These are phyloP conservation scores for Listronotus bonariensis DNA, from an alignment of 1,140 invertebrate species.

Conservation along the genomic window DNA sequence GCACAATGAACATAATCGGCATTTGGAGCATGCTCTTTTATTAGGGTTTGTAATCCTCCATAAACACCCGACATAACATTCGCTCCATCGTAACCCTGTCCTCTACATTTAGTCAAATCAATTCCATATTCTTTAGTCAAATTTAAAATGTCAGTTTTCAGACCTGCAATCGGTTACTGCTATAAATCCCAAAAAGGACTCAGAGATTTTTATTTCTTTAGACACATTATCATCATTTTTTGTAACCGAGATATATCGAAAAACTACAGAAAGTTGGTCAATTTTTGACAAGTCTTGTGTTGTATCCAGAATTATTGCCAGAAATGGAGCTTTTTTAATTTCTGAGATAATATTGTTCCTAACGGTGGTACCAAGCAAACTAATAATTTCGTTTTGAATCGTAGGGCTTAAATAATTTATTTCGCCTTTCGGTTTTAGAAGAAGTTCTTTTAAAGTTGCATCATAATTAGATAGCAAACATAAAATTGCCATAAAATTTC, in stretches of 20 bases:
- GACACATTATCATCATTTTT: constrained; percentile 34
- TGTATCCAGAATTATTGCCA: constrained; percentile 37
- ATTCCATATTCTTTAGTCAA: constrained; percentile 35
- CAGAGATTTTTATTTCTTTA: constrained; percentile 37
- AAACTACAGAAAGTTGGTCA: constrained; percentile 33
- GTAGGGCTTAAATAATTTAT: constrained; percentile 40
- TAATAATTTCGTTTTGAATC: constrained; percentile 38
- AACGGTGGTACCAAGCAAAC: constrained; percentile 26
- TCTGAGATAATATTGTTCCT: constrained; percentile 20
- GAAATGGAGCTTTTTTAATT: constrained; percentile 37
- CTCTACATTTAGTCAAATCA: constrained; percentile 39
- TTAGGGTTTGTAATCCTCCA: constrained; percentile 36
- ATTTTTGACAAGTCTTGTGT: constrained; percentile 33
- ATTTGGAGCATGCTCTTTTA: constrained; percentile 38
- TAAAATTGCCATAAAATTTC: constrained; percentile 25
- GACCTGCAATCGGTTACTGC: constrained; percentile 37
- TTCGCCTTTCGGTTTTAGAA: constrained; percentile 28
- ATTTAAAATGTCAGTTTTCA: constrained; percentile 36
- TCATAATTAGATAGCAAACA: constrained; percentile 24
- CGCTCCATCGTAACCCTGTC: constrained; percentile 37
- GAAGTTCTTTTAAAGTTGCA: too few species aligned
- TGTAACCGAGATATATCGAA: constrained; percentile 28
- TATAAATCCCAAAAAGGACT: constrained; percentile 39
- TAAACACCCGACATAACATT: constrained; percentile 37
- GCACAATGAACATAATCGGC: too few species aligned